Conservation (phyloP, 2,888 invertebrate species). For the Netelia inedita region DNA sequence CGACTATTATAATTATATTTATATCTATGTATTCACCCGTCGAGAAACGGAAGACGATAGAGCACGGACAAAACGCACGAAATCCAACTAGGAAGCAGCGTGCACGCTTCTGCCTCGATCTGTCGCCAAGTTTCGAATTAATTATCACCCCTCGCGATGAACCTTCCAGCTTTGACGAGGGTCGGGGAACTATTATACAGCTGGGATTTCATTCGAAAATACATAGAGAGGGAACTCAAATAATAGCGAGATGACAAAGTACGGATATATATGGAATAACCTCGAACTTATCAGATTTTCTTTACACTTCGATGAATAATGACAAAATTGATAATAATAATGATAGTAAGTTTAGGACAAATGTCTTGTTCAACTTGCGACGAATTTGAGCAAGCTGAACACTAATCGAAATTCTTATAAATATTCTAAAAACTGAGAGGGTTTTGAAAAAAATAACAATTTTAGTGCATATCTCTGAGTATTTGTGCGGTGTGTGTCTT, state of each 20-base stretch:
- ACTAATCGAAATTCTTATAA: too few relatives aligned
- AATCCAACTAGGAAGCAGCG: conserved; percentile 27
- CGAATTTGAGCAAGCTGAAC: too few relatives aligned
- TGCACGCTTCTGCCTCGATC: conserved; percentile 38
- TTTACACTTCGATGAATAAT: too few relatives aligned
- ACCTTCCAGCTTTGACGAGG: conserved; percentile 34
- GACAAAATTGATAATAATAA: too few relatives aligned
- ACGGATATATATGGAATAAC: neutral
- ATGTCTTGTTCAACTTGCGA: too few relatives aligned
- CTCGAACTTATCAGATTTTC: neutral
- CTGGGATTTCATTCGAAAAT: neutral
- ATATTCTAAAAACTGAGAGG: too few relatives aligned
- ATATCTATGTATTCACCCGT: neutral
- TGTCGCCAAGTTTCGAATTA: conserved; percentile 56
- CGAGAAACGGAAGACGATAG: conserved; percentile 4
- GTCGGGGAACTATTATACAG: neutral
- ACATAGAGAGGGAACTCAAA: neutral
- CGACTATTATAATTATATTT: neutral
- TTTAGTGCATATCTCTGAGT: neutral
- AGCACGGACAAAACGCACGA: conserved; percentile 3
- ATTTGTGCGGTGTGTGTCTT: neutral
- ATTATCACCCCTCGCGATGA: conserved; percentile 51
- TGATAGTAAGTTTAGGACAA: too few relatives aligned
- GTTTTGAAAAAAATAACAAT: neutral
- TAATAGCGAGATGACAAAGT: neutral